Percentiles rank a stretch among this genome's conserved stretches.
Conservation (phyloP, 2,797 vertebrate genomes). For the Melanotaenia trifasciata region DNA sequence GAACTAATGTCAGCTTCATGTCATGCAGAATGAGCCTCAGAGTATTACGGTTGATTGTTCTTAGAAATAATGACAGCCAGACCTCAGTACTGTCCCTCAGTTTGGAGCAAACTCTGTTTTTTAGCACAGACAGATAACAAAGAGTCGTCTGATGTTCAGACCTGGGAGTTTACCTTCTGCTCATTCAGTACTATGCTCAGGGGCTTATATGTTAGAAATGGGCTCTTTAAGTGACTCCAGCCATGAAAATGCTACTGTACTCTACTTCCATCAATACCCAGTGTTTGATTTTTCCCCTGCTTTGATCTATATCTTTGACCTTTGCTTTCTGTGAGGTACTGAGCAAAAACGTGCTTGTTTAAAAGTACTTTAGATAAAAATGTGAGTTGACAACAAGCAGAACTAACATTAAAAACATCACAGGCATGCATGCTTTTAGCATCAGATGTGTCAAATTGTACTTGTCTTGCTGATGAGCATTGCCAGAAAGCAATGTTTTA, state of each 20-base stretch:
- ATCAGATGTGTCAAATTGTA: neutral
- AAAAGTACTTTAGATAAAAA: constrained; percentile 17
- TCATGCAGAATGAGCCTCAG: constrained; percentile 42
- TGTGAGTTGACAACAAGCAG: constrained; percentile 16
- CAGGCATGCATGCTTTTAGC: neutral
- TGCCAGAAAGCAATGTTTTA: neutral
- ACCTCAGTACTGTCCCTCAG: constrained; percentile 21
- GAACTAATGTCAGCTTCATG: constrained; percentile 60
- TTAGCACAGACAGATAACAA: constrained; percentile 43
- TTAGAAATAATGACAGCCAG: constrained; percentile 46
- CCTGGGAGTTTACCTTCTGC: constrained; percentile 57
- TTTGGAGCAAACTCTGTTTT: constrained; percentile 25
- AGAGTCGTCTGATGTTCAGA: constrained; percentile 58
- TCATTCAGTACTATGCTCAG: neutral
- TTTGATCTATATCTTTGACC: constrained; percentile 53
- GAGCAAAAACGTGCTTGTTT: constrained; percentile 24
- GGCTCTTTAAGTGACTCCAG: constrained; percentile 35
- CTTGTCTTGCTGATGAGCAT: neutral
- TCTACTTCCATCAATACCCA: constrained; percentile 13
- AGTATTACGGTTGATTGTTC: constrained; percentile 27
- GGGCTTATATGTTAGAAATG: constrained; percentile 26
- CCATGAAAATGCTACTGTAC: constrained; percentile 30
- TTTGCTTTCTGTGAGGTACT: constrained; percentile 17
- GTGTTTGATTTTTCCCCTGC: constrained; percentile 40
- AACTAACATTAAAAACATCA: constrained; percentile 1